Conservation (phyloP, 2,113 vertebrate species). For the Toxostoma redivivum region DNA sequence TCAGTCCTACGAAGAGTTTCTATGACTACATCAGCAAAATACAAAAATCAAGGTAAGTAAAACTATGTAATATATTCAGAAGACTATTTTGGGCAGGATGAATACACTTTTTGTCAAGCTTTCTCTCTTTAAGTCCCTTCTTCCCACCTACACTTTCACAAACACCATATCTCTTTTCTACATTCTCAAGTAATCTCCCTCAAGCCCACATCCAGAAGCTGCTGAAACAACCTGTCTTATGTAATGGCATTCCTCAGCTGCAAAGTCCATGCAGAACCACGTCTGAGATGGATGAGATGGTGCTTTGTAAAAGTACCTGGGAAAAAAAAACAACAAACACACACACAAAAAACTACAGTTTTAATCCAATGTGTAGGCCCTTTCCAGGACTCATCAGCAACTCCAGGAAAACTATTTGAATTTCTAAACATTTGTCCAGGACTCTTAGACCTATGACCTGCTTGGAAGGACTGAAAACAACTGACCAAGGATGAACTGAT, state of each 20-base stretch:
- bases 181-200: not conserved
- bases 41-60: not conserved
- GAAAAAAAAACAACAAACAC: not conserved
- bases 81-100: not conserved
- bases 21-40: not conserved
- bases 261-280: not conserved
- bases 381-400: not conserved
- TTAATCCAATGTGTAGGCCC: not conserved
- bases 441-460: not conserved
- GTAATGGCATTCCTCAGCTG: not conserved
- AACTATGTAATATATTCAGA: not conserved
- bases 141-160: not conserved
- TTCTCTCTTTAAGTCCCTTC: not conserved
- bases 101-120: not conserved
- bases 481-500: not conserved
- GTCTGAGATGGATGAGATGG: not conserved
- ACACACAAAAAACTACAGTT: not conserved
- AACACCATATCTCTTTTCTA: not conserved
- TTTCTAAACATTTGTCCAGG: not conserved
- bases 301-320: not conserved
- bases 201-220: not conserved
- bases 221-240: not conserved
- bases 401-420: not conserved
- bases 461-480: not conserved
- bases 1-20: not conserved